Conservation (phyloP, 2,888 invertebrate species). For the Polyommatus iphigenia region DNA sequence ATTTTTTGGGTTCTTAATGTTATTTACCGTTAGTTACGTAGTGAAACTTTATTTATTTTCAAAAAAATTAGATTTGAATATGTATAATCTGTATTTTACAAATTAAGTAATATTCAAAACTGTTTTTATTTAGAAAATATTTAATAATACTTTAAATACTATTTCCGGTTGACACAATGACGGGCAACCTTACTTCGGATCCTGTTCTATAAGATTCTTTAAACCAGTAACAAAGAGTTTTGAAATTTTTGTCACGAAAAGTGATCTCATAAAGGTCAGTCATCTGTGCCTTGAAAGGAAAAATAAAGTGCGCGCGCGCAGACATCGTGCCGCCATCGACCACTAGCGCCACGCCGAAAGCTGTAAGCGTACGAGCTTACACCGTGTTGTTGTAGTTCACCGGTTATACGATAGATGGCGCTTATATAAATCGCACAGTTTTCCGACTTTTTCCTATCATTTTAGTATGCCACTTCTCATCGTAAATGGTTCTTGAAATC, state of each 20-base stretch:
- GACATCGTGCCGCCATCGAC: slow-evolving; percentile 46
- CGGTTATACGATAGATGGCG: slow-evolving; percentile 61
- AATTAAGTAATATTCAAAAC: too few relatives aligned
- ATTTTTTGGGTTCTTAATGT: background rate
- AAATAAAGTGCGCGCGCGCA: slow-evolving; percentile 39
- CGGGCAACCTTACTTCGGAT: too few relatives aligned
- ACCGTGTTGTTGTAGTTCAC: slow-evolving; percentile 55
- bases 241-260: background rate
- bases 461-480: too few relatives aligned
- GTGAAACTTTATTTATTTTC: background rate
- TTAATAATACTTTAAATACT: too few relatives aligned
- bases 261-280: background rate
- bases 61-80: background rate
- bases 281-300: slow-evolving; percentile 5
- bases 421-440: slow-evolving; percentile 34
- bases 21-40: too few relatives aligned
- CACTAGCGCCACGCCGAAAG: background rate
- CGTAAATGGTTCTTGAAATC: too few relatives aligned
- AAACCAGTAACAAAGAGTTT: background rate
- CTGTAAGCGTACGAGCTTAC: slow-evolving; percentile 32
- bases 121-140: too few relatives aligned
- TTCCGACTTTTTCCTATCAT: background rate
- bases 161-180: too few relatives aligned
- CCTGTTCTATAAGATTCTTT: too few relatives aligned
- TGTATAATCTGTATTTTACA: too few relatives aligned